These are phyloP conservation scores for Loripinus fragilis DNA, from an alignment of 2,888 invertebrate genomes.

Conservation along the genomic window DNA sequence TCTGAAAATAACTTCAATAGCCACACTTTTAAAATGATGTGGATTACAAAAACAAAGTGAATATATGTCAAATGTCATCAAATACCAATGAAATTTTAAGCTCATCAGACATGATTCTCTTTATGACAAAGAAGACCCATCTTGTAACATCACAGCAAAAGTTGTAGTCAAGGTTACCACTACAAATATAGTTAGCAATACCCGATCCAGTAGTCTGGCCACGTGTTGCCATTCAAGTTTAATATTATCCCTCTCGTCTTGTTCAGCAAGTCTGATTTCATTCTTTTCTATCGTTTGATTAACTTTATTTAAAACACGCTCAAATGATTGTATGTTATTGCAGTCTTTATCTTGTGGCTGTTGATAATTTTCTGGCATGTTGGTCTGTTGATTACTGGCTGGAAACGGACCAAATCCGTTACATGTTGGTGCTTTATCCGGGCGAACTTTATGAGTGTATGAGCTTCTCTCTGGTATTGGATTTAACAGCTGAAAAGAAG, in stretches of 20 bases:
- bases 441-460: slow-evolving; percentile 50
- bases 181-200: slow-evolving; percentile 85
- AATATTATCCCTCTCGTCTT: slow-evolving; percentile 90
- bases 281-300: slow-evolving; percentile 91
- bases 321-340: slow-evolving; percentile 82
- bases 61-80: too few relatives aligned
- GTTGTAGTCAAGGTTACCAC: slow-evolving; percentile 84
- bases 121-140: slow-evolving; percentile 9
- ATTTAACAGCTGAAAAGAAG: slow-evolving; percentile 63
- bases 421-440: slow-evolving; percentile 40
- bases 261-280: slow-evolving; percentile 90
- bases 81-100: too few relatives aligned
- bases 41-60: too few relatives aligned
- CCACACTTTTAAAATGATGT: too few relatives aligned
- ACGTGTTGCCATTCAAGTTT: slow-evolving; percentile 90
- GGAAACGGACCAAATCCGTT: slow-evolving; percentile 46
- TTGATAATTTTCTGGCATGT: slow-evolving; percentile 21
- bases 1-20: too few relatives aligned
- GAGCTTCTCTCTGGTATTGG: slow-evolving; percentile 54
- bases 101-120: too few relatives aligned
- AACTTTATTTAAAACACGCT: slow-evolving; percentile 88
- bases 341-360: slow-evolving; percentile 14
- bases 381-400: slow-evolving; percentile 9
- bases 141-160: slow-evolving; percentile 79
- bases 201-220: slow-evolving; percentile 91